Evolutionary conservation across 2,797 vertebrate species (phyloP), one percentile per base, ranked within the genome.

Genomic region (Hemitrygon akajei): DNA sequence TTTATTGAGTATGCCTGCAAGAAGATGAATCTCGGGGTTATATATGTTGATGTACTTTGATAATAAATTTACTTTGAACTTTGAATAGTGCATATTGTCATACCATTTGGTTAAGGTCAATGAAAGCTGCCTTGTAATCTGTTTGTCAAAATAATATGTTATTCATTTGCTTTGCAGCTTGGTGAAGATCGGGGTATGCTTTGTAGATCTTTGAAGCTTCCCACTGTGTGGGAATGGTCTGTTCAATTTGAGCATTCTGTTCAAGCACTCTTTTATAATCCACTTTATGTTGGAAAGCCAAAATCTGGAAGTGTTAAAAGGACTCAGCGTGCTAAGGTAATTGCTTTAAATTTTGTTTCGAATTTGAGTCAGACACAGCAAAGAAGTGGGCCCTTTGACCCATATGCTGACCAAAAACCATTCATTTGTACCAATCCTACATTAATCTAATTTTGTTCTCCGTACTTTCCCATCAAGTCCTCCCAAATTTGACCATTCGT

Each of bases 211-310:
- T 97, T 98, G 97, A 97, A 94, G 94, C 97, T 97, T 94, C 97
- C 97, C 93, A 95, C 96, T 0, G 98, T 98, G 95, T 98, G 98
- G 98, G 97, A 98, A 93, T 98, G 98, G 98, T 97, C 97, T 84
- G 96, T 98, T 92, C 98, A 98, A 96, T 98, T 98, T 96, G 97
- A 98, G 96, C 94, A 95, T 94, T 97, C 97, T 94, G 97, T 97
- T 40, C 97, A 97, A 96, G 97, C 95, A 40, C 96, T 98, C 94
- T 97, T 98, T 94, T 96, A 95, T 95, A 98, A 98, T 96, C 97
- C 98, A 94, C 95, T 98, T 94, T 98, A 98, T 94, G 94, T 95
- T 93, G 97, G 97, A 94, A 98, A 98, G 94, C 95, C 97, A 93
- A 97, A 97, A 95, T 95, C 95, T 76, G 97, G 98, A 93, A 97